Evolutionary conservation across 2,113 vertebrate genomes (phyloP), one percentile per base, ranked within the genome.

Genomic region (Syngnathus floridae): DNA sequence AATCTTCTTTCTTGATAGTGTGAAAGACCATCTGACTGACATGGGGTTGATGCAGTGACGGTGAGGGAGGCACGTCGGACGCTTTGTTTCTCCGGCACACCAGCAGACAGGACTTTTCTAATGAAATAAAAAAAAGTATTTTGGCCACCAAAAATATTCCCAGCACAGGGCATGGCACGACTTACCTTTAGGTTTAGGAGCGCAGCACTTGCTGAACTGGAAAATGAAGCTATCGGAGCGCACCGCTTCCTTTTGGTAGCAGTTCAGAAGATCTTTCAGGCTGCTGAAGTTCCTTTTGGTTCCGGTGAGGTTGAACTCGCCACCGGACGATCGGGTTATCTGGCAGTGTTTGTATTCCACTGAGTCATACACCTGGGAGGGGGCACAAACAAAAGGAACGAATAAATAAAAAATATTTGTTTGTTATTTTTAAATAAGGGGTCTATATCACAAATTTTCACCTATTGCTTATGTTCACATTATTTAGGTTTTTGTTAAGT

Each of bases 21-120:
- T 98, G 97, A 87, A 99, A 98, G 70, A 99, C 94, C 97, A 99
- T 98, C 73, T 97, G 97, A 84, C 90, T 97, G 83, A 97, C 86
- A 78, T 93, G 95, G 74, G 93, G 94, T 48, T 92, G 93, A 65
- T 93, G 91, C 7, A 92, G 79, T 0, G 91, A 90, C 5, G 94
- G 94, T 19, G 96, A 96, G 1, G 86, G 84, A 54, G 92, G 88
- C 57, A 93, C 84, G 22, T 96, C 95, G 55, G 93, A 92, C 71
- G 87, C 75, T 11, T 91, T 91, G 84, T 93, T 95, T 74, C 90
- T 96, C 85, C 96, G 92, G 76, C 93, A 94, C 62, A 99, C 90
- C 1, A 98, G 87, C 63, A 99, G 92, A 82, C 97, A 96, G 21
- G 95, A 96, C 88, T 94, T 97, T 84, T 98, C 95, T 99, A 72